phyloP scores from a whole-genome alignment of 2,888 invertebrate genomes.

The Hypolimnas misippus region DNA sequence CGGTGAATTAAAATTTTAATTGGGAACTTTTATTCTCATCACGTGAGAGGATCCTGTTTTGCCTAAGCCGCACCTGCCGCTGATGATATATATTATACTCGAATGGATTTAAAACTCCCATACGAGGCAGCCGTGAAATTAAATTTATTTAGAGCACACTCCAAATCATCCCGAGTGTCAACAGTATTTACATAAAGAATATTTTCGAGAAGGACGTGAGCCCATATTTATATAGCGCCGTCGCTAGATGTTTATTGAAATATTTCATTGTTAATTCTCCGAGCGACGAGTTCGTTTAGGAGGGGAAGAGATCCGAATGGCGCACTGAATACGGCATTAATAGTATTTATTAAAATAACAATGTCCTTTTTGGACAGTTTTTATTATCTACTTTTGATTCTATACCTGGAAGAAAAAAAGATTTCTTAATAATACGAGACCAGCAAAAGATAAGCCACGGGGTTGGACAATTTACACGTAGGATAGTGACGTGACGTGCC shows the following conservation, averaged over 20 bases:
- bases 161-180: slow-evolving; percentile 72
- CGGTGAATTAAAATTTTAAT: slow-evolving; percentile 54
- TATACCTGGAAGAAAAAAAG: slow-evolving; percentile 49
- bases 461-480: slow-evolving; percentile 70
- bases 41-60: slow-evolving; percentile 52
- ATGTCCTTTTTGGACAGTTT: slow-evolving; percentile 57
- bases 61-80: slow-evolving; percentile 59
- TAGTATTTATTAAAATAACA: slow-evolving; percentile 80
- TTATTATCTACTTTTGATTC: slow-evolving; percentile 48
- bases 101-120: slow-evolving; percentile 68
- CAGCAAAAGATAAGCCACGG: slow-evolving; percentile 63
- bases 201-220: slow-evolving; percentile 72
- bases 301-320: slow-evolving; percentile 67
- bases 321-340: slow-evolving; percentile 69
- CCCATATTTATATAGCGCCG: slow-evolving; percentile 76
- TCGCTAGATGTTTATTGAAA: slow-evolving; percentile 76
- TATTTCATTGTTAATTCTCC: slow-evolving; percentile 81
- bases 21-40: slow-evolving; percentile 59
- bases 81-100: slow-evolving; percentile 61
- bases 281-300: slow-evolving; percentile 65
- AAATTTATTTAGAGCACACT: slow-evolving; percentile 80
- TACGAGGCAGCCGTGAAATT: slow-evolving; percentile 71
- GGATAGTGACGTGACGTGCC: slow-evolving; percentile 52
- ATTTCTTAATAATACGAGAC: slow-evolving; percentile 41
- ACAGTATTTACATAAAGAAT: slow-evolving; percentile 79